These are phyloP conservation scores for Ennomos fuscantarius DNA, from an alignment of 2,888 invertebrate genomes.

Conservation along the genomic window DNA sequence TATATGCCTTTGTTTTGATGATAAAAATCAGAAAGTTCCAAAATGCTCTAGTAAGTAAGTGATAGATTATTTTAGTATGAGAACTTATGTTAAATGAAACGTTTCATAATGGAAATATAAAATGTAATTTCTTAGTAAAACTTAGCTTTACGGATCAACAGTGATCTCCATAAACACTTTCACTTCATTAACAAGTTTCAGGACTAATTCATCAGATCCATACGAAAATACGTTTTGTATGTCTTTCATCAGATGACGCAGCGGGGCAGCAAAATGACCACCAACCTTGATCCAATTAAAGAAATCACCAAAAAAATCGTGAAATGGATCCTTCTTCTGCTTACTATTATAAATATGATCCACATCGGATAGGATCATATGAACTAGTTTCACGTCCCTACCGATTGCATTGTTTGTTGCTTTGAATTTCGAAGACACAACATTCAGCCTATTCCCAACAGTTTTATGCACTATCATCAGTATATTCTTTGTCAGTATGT, in stretches of 20 bases:
- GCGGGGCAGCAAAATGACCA: slow-evolving; percentile 37
- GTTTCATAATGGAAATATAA: too few species aligned
- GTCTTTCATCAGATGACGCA: slow-evolving; percentile 50
- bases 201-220: slow-evolving; percentile 47
- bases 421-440: slow-evolving; percentile 31
- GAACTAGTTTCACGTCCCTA: slow-evolving; percentile 56
- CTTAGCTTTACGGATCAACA: slow-evolving; percentile 49
- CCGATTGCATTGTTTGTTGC: slow-evolving; percentile 37
- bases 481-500: slow-evolving; percentile 55
- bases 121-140: too few species aligned
- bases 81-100: too few species aligned
- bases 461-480: slow-evolving; percentile 52
- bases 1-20: too few species aligned
- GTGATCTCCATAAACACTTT: slow-evolving; percentile 65
- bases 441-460: slow-evolving; percentile 51
- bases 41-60: too few species aligned
- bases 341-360: slow-evolving; percentile 61
- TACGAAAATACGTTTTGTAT: slow-evolving; percentile 44
- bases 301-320: slow-evolving; percentile 51
- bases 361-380: slow-evolving; percentile 67
- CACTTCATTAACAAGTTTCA: slow-evolving; percentile 60
- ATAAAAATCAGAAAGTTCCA: too few species aligned
- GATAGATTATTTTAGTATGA: too few species aligned
- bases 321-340: slow-evolving; percentile 53
- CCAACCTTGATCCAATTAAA: slow-evolving; percentile 49